Evolutionary conservation across 2,888 invertebrate species (phyloP).

Genomic region (Digitonthophagus gazella): DNA sequence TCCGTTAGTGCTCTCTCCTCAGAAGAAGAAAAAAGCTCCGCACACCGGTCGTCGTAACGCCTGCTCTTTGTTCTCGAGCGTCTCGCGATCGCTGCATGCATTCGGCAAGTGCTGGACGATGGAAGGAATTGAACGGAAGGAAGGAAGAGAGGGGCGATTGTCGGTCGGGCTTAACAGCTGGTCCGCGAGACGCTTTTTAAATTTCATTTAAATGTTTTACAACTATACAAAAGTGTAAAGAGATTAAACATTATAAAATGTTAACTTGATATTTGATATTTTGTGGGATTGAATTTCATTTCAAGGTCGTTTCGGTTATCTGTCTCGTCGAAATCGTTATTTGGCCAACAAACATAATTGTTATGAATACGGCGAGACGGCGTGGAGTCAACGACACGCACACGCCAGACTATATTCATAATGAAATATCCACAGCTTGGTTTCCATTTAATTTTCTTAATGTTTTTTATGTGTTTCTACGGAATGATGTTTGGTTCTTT

Average conservation of each 20-base stretch:
- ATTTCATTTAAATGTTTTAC: too few species aligned
- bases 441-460: too few species aligned
- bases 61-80: constrained; percentile 41
- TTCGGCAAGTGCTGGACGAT: constrained; percentile 44
- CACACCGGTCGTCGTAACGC: constrained; percentile 34
- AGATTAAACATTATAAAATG: too few species aligned
- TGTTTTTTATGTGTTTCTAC: too few species aligned
- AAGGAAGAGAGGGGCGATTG: constrained; percentile 37
- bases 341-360: not conserved
- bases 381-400: not conserved
- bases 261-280: too few species aligned
- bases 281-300: too few species aligned
- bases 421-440: too few species aligned
- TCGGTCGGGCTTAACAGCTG: constrained; percentile 36
- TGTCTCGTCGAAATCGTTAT: not conserved
- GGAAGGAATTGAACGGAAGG: constrained; percentile 32
- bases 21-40: constrained; percentile 33
- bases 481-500: too few species aligned
- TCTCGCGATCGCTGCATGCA: constrained; percentile 46
- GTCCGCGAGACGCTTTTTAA: constrained; percentile 1
- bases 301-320: not conserved
- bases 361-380: not conserved
- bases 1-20: constrained; percentile 34
- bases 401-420: not conserved
- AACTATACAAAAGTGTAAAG: too few species aligned